Percentiles rank a stretch among this genome's conserved stretches.
These are phyloP conservation scores for Aradus depressus DNA, from an alignment of 2,888 invertebrate genomes.

Conservation along the genomic window DNA sequence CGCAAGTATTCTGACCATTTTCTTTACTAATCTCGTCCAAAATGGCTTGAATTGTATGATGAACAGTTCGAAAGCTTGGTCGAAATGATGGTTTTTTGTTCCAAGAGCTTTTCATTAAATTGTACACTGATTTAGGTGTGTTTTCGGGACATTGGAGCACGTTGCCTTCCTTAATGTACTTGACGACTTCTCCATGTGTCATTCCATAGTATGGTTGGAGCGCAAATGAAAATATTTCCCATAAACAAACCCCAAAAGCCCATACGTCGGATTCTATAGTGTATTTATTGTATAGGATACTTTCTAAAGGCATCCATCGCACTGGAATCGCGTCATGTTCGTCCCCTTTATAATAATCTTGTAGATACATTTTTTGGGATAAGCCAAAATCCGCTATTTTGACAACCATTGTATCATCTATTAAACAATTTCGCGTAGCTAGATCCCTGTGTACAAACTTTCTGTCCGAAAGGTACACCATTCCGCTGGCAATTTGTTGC, in stretches of 20 bases:
- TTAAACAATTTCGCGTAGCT: constrained; percentile 89
- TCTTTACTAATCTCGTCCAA: constrained; percentile 17
- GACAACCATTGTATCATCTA: constrained; percentile 85
- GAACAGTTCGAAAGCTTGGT: constrained; percentile 73
- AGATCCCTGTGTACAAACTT: constrained; percentile 94
- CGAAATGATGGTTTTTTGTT: constrained; percentile 71
- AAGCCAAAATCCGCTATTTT: constrained; percentile 96
- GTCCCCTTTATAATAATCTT: constrained; percentile 91
- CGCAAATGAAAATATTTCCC: constrained; percentile 95
- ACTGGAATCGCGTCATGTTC: constrained; percentile 94
- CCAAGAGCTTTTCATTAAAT: constrained; percentile 91
- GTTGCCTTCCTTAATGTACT: constrained; percentile 86
- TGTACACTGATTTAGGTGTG: constrained; percentile 74
- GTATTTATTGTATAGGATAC: constrained; percentile 92
- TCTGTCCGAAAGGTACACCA: constrained; percentile 86
- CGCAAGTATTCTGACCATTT: no score
- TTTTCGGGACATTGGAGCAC: constrained; percentile 83
- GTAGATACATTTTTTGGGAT: constrained; percentile 87
- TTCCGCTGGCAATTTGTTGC: constrained; percentile 82
- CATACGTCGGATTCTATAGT: constrained; percentile 93
- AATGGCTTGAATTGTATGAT: constrained; percentile 64
- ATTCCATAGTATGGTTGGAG: constrained; percentile 94
- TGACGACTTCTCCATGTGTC: constrained; percentile 94
- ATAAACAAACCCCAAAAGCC: constrained; percentile 92
- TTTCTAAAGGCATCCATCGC: constrained; percentile 95